Conservation (phyloP, 2,113 vertebrate genomes). For the Corvus moneduloides region DNA sequence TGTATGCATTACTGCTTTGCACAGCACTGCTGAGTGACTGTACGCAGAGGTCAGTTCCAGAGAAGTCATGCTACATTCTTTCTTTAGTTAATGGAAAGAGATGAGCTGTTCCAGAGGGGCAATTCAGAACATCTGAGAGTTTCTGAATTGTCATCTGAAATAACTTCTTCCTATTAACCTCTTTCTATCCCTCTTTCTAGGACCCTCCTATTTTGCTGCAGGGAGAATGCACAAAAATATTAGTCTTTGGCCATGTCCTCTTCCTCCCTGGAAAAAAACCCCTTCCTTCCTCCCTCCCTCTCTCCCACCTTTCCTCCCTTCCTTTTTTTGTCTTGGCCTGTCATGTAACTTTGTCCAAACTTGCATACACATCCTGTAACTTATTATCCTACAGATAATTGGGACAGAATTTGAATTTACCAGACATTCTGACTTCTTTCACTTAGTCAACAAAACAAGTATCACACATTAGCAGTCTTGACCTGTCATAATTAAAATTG, state of each 20-base stretch:
- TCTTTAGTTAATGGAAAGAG: background rate
- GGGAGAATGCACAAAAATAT: background rate
- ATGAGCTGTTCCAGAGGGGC: background rate
- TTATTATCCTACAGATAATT: background rate
- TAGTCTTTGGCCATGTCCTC: background rate
- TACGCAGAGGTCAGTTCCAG: background rate
- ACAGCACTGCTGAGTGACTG: background rate
- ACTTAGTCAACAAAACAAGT: background rate
- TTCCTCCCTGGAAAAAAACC: background rate
- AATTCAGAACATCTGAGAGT: background rate
- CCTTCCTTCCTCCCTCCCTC: too few relatives aligned
- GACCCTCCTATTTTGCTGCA: background rate
- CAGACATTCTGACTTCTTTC: background rate
- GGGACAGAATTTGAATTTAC: background rate
- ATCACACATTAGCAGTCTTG: background rate
- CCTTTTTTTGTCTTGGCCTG: background rate
- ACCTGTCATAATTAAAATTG: background rate
- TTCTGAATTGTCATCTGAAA: background rate
- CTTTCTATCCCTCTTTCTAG: background rate
- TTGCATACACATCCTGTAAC: background rate
- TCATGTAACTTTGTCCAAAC: background rate
- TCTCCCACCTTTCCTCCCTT: background rate
- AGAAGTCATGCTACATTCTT: background rate
- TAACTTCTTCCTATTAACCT: background rate
- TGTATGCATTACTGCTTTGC: background rate